Evolutionary conservation across 2,113 vertebrate genomes (phyloP), one percentile per base, ranked within the genome.

Genomic region (Scomber colias): DNA sequence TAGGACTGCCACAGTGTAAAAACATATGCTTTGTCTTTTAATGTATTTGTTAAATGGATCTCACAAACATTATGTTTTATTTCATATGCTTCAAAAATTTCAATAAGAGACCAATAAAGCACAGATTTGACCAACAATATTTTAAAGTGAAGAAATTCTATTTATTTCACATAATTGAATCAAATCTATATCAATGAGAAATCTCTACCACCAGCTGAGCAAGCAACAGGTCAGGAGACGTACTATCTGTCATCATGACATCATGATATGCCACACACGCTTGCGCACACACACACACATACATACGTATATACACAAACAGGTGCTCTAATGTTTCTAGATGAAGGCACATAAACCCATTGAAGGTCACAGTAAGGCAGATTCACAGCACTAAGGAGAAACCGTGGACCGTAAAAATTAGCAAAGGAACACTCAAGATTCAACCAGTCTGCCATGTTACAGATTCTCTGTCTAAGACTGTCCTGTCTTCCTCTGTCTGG

Each of bases 271-370:
- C 77, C 89, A 80, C 67, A 79, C 71, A 1, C 72, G 15, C 44
- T 65, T 46, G 17, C 66, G 24, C 51, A 63, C 45, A 51, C 72
- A 54, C 75, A 31, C 68, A 50, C 79, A 27, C 75, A 50, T 55
- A 40, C 73, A 63, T 21, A 63, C 19, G 67, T 56, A 27, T 24
- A 44, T 57, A 63, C 72, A 79, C 67, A 72, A 72, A 84, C 87
- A 92, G 82, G 87, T 89, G 83, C 83, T 90, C 81, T 90, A 89
- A 87, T 90, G 89, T 90, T 75, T 90, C 91, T 94, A 94, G 79
- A 94, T 93, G 93, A 95, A 95, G 95, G 95, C 95, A 95, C 95
- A 92, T 91, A 92, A 94, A 94, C 92, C 93, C 89, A 93, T 91
- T 89, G 82, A 90, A 93, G 93, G 92, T 93, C 90, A 94, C 92